Percentiles rank a stretch among this genome's conserved stretches.
Conservation (phyloP, 2,113 vertebrate genomes). For the Trichechus manatus region DNA sequence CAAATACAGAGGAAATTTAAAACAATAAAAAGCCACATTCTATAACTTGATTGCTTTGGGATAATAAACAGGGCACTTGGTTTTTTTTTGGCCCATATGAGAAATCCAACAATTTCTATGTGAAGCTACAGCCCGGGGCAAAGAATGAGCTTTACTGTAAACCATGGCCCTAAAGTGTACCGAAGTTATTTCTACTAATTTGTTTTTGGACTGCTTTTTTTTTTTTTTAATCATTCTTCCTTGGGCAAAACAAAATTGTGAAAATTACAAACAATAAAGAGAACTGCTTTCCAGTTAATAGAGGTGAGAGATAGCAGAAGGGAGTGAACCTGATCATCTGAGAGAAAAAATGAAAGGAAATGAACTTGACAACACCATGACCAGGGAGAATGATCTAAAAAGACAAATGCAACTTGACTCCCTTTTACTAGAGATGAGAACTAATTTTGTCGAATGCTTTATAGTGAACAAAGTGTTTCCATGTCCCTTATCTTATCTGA, state of each 20-base stretch:
- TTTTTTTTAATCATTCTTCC: constrained; percentile 34
- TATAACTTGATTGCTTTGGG: constrained; percentile 3
- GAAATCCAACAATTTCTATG: constrained; percentile 14
- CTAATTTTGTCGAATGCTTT: constrained; percentile 54
- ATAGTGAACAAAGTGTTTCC: constrained; percentile 64
- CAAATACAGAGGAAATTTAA: constrained; percentile 58
- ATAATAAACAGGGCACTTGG: constrained; percentile 42
- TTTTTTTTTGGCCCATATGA: neutral
- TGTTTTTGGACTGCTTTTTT: neutral
- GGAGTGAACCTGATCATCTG: neutral
- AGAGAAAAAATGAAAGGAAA: neutral
- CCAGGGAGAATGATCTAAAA: neutral
- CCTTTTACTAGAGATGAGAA: constrained; percentile 47
- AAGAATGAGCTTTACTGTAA: constrained; percentile 43
- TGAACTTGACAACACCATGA: neutral
- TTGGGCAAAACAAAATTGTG: constrained; percentile 63
- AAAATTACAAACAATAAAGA: constrained; percentile 37
- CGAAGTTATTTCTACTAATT: constrained; percentile 65
- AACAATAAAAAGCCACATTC: constrained; percentile 7
- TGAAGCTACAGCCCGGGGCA: constrained; percentile 22
- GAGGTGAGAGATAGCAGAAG: constrained; percentile 28
- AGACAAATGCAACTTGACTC: constrained; percentile 34
- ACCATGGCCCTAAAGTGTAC: neutral
- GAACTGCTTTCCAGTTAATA: constrained; percentile 45
- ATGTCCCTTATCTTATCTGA: constrained; percentile 72